Conservation (phyloP, 2,113 vertebrate genomes). For the Catharus bicknelli region DNA sequence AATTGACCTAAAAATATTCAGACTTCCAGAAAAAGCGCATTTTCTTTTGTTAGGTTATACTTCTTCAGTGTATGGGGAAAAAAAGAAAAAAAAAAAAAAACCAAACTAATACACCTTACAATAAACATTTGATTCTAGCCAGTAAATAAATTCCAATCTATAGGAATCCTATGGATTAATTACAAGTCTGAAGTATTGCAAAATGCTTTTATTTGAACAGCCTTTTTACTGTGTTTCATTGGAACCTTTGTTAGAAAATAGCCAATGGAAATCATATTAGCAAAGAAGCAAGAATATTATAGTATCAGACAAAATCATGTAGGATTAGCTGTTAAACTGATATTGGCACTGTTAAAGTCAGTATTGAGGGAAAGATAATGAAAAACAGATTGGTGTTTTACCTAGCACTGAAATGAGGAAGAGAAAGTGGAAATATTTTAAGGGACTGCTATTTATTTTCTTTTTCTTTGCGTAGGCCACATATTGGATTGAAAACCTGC, state of each 20-base stretch:
- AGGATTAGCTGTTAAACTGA: neutral
- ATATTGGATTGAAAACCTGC: neutral
- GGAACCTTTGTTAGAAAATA: neutral
- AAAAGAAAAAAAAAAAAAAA: neutral
- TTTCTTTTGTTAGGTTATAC: neutral
- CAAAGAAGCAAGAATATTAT: neutral
- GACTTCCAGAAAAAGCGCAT: neutral
- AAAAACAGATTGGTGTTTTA: neutral
- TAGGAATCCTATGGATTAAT: neutral
- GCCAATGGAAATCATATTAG: neutral
- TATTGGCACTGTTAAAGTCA: neutral
- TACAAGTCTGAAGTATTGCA: neutral
- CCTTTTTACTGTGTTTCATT: neutral
- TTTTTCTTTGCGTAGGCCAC: neutral
- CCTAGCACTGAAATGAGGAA: neutral
- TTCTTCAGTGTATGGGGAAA: neutral
- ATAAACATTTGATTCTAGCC: neutral
- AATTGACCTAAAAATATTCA: constrained; percentile 32
- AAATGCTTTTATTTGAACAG: neutral
- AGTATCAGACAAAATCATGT: neutral
- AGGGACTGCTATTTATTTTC: neutral
- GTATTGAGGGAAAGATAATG: neutral
- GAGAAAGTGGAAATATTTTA: neutral
- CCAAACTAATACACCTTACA: neutral
- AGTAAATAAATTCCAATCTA: neutral